Conservation (phyloP, 2,888 invertebrate species). For the Coelinius sp. region DNA sequence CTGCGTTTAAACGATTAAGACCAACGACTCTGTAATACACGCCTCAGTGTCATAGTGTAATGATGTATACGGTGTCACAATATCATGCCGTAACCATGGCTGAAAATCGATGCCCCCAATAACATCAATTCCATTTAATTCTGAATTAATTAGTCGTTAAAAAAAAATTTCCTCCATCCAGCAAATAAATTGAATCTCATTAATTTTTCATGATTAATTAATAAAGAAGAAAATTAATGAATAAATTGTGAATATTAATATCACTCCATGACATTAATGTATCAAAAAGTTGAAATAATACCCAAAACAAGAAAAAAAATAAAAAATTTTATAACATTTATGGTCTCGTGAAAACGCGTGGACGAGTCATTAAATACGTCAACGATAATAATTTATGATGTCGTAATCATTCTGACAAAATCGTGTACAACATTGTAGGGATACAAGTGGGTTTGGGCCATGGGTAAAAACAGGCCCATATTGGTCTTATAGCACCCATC, state of each 20-base stretch:
- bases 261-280: too few relatives aligned
- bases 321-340: conserved; percentile 6
- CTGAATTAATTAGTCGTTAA: too few relatives aligned
- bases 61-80: not conserved
- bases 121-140: too few relatives aligned
- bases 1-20: not conserved
- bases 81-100: not conserved
- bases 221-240: too few relatives aligned
- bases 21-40: not conserved
- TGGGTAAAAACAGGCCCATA: conserved; percentile 5
- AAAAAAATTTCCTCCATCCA: too few relatives aligned
- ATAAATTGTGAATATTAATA: too few relatives aligned
- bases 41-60: not conserved
- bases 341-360: conserved; percentile 38
- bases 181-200: too few relatives aligned
- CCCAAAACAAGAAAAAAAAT: conserved; percentile 19
- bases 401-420: conserved; percentile 66
- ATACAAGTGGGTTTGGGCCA: conserved; percentile 55
- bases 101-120: not conserved
- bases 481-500: conserved; percentile 36
- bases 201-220: too few relatives aligned
- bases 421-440: conserved; percentile 65
- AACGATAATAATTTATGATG: conserved; percentile 62
- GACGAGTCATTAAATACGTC: conserved; percentile 46
- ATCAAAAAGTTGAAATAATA: too few relatives aligned